These are phyloP conservation scores for Danionella cerebrum DNA, from an alignment of 2,113 vertebrate species.

Conservation along the genomic window DNA sequence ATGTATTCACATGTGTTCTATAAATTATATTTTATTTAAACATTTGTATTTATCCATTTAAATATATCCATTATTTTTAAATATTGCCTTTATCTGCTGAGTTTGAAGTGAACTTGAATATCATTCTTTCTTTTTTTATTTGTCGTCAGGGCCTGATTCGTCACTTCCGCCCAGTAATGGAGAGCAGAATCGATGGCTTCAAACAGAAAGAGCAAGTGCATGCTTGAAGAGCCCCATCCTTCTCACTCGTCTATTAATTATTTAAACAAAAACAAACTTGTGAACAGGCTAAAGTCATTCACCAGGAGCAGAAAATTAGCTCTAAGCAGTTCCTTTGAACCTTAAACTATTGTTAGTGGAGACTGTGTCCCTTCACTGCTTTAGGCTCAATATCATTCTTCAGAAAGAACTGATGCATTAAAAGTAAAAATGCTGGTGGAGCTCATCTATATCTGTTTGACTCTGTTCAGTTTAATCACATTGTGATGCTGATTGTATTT, in stretches of 20 bases:
- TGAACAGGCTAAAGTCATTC: too few species aligned
- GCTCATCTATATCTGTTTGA: background rate
- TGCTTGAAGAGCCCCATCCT: conserved; percentile 38
- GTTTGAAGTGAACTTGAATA: too few species aligned
- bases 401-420: background rate
- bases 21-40: too few species aligned
- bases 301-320: background rate
- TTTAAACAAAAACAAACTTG: too few species aligned
- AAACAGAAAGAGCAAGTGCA: conserved; percentile 56
- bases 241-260: conserved; percentile 19
- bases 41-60: too few species aligned
- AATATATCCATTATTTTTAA: too few species aligned
- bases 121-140: background rate
- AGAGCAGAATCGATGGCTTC: conserved; percentile 59
- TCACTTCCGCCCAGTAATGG: conserved; percentile 70
- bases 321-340: conserved; percentile 48
- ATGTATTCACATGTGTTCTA: too few species aligned
- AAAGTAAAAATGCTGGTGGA: background rate
- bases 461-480: background rate
- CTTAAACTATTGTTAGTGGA: conserved; percentile 3
- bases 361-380: background rate
- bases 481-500: background rate
- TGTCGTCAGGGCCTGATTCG: conserved; percentile 64
- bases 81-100: background rate
- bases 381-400: background rate